phyloP scores from a whole-genome alignment of 2,113 vertebrate species.

The Peromyscus californicus region DNA sequence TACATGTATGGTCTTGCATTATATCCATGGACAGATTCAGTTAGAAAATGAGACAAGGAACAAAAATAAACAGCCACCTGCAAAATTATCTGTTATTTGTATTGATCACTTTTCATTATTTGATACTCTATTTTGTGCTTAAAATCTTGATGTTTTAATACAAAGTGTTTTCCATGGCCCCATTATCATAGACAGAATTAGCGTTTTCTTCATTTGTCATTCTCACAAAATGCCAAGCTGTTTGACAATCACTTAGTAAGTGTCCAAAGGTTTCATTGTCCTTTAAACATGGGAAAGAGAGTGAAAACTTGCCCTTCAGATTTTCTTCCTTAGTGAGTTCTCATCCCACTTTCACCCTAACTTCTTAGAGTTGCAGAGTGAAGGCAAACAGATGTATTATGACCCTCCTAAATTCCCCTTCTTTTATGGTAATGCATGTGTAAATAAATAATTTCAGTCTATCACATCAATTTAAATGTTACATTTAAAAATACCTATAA shows the following conservation, averaged over 20 bases:
- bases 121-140: neutral
- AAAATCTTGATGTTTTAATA: constrained; percentile 38
- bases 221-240: neutral
- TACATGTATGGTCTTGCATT: neutral
- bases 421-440: constrained; percentile 42
- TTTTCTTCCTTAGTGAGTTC: neutral
- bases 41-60: neutral
- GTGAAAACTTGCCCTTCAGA: neutral
- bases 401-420: constrained; percentile 53
- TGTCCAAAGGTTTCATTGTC: neutral
- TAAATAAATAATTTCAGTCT: constrained; percentile 72
- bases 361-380: neutral
- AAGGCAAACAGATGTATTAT: constrained; percentile 41
- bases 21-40: neutral
- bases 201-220: neutral
- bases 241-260: neutral
- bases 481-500: constrained; percentile 63
- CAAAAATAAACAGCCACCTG: neutral
- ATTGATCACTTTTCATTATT: neutral
- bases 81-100: neutral
- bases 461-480: constrained; percentile 71
- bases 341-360: neutral
- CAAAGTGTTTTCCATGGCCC: neutral
- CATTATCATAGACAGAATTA: neutral
- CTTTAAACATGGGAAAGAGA: constrained; percentile 25